Conservation (phyloP, 2,797 vertebrate genomes). For the Lycodopsis pacificus region DNA sequence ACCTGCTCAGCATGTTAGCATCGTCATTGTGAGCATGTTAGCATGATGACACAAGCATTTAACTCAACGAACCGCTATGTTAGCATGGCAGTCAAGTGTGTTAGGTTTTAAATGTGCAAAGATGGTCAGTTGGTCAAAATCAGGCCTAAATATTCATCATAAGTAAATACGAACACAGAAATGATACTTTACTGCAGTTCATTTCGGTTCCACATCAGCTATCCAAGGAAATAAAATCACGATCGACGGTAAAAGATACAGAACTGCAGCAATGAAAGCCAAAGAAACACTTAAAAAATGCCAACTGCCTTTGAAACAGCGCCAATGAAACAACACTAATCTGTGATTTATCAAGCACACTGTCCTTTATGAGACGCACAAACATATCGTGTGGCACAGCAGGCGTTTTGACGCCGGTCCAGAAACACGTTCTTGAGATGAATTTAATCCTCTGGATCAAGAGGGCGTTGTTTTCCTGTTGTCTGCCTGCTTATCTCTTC, state of each 20-base stretch:
- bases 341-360: conserved; percentile 14
- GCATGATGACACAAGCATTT: background rate
- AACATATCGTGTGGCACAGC: conserved; percentile 16
- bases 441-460: conserved; percentile 47
- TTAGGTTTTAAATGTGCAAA: background rate
- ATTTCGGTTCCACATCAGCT: background rate
- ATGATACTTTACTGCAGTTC: background rate
- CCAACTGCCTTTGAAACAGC: background rate
- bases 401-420: conserved; percentile 24
- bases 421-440: conserved; percentile 35
- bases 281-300: background rate
- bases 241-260: background rate
- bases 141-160: background rate
- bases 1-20: background rate
- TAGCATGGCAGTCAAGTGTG: background rate
- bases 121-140: background rate
- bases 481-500: conserved; percentile 34
- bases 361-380: background rate
- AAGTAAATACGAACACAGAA: background rate
- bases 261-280: background rate
- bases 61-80: background rate
- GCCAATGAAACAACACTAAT: conserved; percentile 21
- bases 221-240: background rate
- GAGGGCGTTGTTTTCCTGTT: conserved; percentile 28
- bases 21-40: background rate